These are phyloP conservation scores for Lerema accius DNA, from an alignment of 1,140 invertebrate species.

Conservation along the genomic window DNA sequence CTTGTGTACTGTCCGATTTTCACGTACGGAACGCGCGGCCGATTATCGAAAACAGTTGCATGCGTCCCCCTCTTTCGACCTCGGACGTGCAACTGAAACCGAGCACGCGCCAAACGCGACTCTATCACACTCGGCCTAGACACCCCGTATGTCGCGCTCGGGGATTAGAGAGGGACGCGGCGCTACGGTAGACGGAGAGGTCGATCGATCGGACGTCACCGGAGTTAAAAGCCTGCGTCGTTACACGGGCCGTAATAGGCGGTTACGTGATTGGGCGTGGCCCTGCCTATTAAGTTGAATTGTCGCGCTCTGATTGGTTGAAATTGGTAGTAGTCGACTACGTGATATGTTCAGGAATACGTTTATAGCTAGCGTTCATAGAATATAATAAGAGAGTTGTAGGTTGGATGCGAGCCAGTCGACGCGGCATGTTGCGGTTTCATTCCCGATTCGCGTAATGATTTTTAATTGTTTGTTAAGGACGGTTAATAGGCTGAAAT, in stretches of 20 bases:
- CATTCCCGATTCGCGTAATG: slow-evolving; percentile 61
- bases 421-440: slow-evolving; percentile 62
- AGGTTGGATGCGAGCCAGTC: slow-evolving; percentile 75
- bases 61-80: slow-evolving; percentile 76
- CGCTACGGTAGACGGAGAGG: slow-evolving; percentile 47
- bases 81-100: slow-evolving; percentile 79
- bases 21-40: slow-evolving; percentile 80
- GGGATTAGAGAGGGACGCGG: slow-evolving; percentile 55
- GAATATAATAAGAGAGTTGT: slow-evolving; percentile 81
- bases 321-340: slow-evolving; percentile 80
- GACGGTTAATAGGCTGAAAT: slow-evolving; percentile 61
- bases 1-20: slow-evolving; percentile 76
- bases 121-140: slow-evolving; percentile 72
- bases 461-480: slow-evolving; percentile 70
- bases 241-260: slow-evolving; percentile 81
- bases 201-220: slow-evolving; percentile 66
- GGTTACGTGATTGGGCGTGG: slow-evolving; percentile 82
- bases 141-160: slow-evolving; percentile 51
- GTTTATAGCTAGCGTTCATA: slow-evolving; percentile 78
- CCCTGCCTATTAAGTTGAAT: slow-evolving; percentile 79
- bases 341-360: slow-evolving; percentile 82
- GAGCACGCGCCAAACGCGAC: slow-evolving; percentile 77
- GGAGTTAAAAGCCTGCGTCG: slow-evolving; percentile 80
- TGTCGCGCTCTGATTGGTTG: slow-evolving; percentile 80
- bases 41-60: slow-evolving; percentile 82